Percentiles rank a stretch among this genome's conserved stretches.
phyloP scores from a whole-genome alignment of 2,113 vertebrate genomes.

The Paraplagusia blochii region DNA sequence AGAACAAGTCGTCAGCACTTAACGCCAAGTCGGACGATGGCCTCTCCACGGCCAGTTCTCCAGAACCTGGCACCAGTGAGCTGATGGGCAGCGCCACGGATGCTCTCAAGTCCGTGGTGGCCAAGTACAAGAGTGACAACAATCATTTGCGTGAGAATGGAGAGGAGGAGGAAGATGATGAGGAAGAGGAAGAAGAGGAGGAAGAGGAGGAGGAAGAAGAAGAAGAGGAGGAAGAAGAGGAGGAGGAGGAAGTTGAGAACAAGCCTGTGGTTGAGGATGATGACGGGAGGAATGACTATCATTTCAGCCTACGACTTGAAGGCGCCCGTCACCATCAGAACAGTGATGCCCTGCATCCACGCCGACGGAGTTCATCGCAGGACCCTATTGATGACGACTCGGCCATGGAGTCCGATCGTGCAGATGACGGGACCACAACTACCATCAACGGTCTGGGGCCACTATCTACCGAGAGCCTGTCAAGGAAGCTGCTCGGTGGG shows the following conservation, averaged over 20 bases:
- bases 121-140: conserved; percentile 95
- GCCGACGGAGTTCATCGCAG: conserved; percentile 80
- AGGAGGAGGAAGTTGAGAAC: conserved; percentile 86
- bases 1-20: conserved; percentile 86
- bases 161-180: conserved; percentile 77
- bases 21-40: conserved; percentile 93
- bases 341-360: conserved; percentile 90
- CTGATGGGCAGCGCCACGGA: conserved; percentile 90
- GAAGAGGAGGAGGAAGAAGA: conserved; percentile 89
- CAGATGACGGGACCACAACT: conserved; percentile 71
- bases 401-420: conserved; percentile 85
- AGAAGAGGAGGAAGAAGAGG: conserved; percentile 84
- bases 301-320: conserved; percentile 90
- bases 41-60: conserved; percentile 91
- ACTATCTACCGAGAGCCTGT: conserved; percentile 84
- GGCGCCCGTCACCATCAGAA: conserved; percentile 94
- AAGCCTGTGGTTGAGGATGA: conserved; percentile 82
- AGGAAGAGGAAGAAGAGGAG: conserved; percentile 86
- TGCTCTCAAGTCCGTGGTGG: conserved; percentile 94
- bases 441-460: conserved; percentile 87
- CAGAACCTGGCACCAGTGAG: conserved; percentile 93
- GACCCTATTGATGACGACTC: conserved; percentile 85
- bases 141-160: conserved; percentile 89
- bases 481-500: conserved; percentile 88
- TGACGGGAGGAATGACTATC: conserved; percentile 83